These are phyloP conservation scores for Girardinus metallicus DNA, from an alignment of 2,797 vertebrate genomes.

Conservation along the genomic window DNA sequence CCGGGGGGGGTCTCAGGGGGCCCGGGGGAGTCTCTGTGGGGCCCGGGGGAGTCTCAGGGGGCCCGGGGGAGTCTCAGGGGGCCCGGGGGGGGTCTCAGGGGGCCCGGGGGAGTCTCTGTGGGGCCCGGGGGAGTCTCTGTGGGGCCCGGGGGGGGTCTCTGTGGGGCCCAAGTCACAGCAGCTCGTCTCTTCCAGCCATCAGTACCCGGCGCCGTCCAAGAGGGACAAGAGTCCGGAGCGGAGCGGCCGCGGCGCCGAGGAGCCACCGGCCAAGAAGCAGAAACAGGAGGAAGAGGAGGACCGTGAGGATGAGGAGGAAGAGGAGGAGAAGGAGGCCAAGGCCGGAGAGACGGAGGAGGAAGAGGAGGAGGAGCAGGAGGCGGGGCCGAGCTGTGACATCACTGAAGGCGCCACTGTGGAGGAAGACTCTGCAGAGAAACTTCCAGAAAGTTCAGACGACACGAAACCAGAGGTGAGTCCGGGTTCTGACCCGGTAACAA, in stretches of 20 bases:
- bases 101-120: no score
- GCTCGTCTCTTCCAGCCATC: slow-evolving; percentile 45
- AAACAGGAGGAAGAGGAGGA: slow-evolving; percentile 48
- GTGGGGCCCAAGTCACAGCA: neutral
- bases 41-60: no score
- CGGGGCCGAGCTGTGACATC: slow-evolving; percentile 4
- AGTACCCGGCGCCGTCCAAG: slow-evolving; percentile 1
- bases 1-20: no score
- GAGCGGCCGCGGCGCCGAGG: slow-evolving; percentile 53
- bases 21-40: no score
- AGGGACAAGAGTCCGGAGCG: slow-evolving; percentile 33
- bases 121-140: no score
- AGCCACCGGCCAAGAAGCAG: slow-evolving; percentile 73
- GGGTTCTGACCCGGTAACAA: no score
- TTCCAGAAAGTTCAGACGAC: slow-evolving; percentile 26
- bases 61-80: no score
- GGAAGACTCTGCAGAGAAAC: neutral
- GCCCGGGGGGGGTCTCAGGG: no score
- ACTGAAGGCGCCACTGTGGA: neutral
- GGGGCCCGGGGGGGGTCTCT: no score
- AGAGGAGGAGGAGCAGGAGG: neutral
- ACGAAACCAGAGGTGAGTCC: slow-evolving; percentile 29
- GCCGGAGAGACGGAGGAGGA: neutral
- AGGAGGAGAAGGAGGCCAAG: neutral
- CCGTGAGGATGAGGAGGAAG: slow-evolving; percentile 42